phyloP scores from a whole-genome alignment of 64 coral and sea anemone genomes.

The Dendrophyllia cribrosa region DNA sequence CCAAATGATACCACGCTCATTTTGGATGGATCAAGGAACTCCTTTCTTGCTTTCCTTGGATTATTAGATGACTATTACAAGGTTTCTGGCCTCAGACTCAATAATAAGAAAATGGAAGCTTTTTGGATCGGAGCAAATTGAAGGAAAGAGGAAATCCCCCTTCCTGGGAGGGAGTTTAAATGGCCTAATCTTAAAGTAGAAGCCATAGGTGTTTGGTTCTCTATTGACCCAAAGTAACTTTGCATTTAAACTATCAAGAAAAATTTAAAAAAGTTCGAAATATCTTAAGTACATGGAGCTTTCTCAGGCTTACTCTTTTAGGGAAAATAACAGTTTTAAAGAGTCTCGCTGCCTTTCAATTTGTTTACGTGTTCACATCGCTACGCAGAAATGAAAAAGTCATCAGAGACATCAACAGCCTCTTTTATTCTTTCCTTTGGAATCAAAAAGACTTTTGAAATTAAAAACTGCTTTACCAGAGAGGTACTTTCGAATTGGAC shows the following conservation, averaged over 20 bases:
- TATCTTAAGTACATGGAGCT: background rate
- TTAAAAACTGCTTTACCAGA: background rate
- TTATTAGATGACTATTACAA: background rate
- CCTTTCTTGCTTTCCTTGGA: background rate
- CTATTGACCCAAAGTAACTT: background rate
- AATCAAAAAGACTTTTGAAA: background rate
- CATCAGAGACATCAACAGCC: background rate
- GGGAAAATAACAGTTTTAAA: slow-evolving; percentile 29
- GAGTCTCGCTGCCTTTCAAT: background rate
- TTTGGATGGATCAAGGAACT: background rate
- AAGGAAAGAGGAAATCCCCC: background rate
- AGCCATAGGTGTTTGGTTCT: background rate
- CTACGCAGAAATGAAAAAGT: background rate
- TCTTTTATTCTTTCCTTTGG: slow-evolving; percentile 9
- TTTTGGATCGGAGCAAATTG: slow-evolving; percentile 1
- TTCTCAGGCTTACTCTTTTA: background rate
- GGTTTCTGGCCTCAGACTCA: background rate
- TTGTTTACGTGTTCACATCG: background rate
- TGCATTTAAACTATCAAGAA: background rate
- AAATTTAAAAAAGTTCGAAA: background rate
- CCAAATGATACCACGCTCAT: background rate
- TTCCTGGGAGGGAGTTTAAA: background rate
- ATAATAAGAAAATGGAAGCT: background rate
- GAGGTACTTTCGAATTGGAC: background rate
- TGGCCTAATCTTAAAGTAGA: background rate